Evolutionary conservation across 2,797 vertebrate species (phyloP).

Genomic region (Megalops cyprinoides): DNA sequence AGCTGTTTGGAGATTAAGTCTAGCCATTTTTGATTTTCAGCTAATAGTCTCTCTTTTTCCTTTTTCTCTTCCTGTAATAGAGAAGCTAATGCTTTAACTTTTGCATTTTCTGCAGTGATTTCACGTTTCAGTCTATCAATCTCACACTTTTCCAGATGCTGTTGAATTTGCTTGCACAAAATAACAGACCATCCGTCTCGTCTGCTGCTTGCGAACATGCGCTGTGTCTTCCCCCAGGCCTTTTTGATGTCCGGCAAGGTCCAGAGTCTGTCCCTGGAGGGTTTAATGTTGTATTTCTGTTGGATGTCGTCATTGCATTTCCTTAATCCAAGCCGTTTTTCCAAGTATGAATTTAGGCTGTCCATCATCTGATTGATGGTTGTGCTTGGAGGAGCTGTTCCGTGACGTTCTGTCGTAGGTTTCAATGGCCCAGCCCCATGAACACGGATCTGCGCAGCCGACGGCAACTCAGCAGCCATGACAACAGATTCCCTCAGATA

Average conservation of each 20-base stretch:
- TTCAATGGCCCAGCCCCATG: too few species aligned
- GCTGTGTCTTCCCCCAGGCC: not conserved
- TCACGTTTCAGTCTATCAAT: constrained; percentile 1
- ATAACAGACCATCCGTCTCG: constrained; percentile 4
- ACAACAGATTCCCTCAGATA: too few species aligned
- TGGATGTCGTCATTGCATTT: not conserved
- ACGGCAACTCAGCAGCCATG: too few species aligned
- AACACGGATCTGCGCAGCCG: too few species aligned
- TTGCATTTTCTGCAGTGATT: not conserved
- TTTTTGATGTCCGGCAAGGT: too few species aligned
- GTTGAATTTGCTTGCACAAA: constrained; percentile 10
- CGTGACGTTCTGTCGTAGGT: too few species aligned
- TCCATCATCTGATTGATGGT: too few species aligned
- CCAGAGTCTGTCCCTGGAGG: not conserved
- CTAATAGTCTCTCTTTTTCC: not conserved
- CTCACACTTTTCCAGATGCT: constrained; percentile 13
- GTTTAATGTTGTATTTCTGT: not conserved
- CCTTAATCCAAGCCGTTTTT: not conserved
- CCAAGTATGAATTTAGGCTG: too few species aligned
- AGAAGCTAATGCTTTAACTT: not conserved
- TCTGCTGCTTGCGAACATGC: not conserved
- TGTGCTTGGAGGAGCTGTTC: too few species aligned
- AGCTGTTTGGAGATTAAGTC: constrained; percentile 9
- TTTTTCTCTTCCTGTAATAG: constrained; percentile 11
- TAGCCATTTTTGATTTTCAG: not conserved